Base-by-base conservation (phyloP, 2,797 vertebrate species). In the Acanthiza pusilla region DNA sequence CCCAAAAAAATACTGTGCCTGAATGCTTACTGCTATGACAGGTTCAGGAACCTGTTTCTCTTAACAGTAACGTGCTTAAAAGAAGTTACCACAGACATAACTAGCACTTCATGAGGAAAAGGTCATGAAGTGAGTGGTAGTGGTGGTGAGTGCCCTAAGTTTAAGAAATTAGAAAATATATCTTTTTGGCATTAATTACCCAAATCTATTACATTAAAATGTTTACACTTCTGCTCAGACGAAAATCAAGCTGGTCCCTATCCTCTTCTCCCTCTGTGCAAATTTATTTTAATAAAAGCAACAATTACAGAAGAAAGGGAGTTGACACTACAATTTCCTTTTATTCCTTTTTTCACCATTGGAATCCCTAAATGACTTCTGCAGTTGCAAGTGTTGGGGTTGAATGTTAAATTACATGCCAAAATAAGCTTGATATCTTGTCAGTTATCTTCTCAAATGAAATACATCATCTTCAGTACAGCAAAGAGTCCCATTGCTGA, bases 321-420 rank as follows among this genome's bases (percentile, higher is more conserved):
- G 27, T 45, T 78, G 72, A 75, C 0, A 2, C 8, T 68, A 75
- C 2, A 2, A n/a, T 79, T 89, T 85, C 2, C 48, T 75, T 51
- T 76, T 76, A 74, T 65, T 15, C 29, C 70, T 42, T 61, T 93
- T 92, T 81, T 66, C 48, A 81, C 45, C 43, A 60, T 1, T 51
- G 48, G 26, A 95, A 91, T 45, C 60, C 11, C 9, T n/a, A 83
- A 92, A 72, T 0, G 5, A 50, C 22, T 81, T 54, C 65, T 96
- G 60, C 91, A 94, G 76, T 55, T 83, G 73, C 72, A 66, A 53
- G 8, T 15, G 63, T n/a, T 70, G 13, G 17, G 78, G 60, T 58
- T 83, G 93, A 96, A 95, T 79, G 91, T 47, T 95, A 96, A 96
- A 81, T 86, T 95, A 50, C 68, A 95, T 94, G 93, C 93, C 96